Evolutionary conservation across 2,888 invertebrate genomes (phyloP).

Genomic region (Coleophora flavipennella): DNA sequence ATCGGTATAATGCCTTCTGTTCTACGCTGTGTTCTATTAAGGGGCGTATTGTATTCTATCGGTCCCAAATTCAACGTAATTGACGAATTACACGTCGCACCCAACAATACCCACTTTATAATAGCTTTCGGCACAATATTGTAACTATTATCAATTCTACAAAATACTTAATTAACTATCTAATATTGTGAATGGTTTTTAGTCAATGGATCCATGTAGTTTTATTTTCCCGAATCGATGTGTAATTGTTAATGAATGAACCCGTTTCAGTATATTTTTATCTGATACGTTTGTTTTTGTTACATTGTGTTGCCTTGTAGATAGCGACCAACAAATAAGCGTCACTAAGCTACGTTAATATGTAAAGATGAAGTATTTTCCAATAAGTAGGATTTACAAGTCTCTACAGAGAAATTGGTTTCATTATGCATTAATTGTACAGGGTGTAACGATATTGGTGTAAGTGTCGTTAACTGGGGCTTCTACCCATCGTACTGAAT

Average conservation of each 20-base stretch:
- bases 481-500: too few species aligned
- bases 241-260: neutral
- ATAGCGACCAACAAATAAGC: neutral
- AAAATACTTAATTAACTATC: constrained; percentile 10
- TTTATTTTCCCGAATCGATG: too few species aligned
- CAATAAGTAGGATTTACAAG: too few species aligned
- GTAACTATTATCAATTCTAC: constrained; percentile 4
- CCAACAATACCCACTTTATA: constrained; percentile 30
- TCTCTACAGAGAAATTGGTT: too few species aligned
- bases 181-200: too few species aligned
- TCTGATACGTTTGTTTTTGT: constrained; percentile 7
- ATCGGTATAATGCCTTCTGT: constrained; percentile 62
- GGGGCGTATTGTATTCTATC: constrained; percentile 49
- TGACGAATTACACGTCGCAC: constrained; percentile 46
- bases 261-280: too few species aligned
- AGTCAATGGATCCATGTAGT: too few species aligned
- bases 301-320: neutral
- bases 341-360: too few species aligned
- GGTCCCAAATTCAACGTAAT: constrained; percentile 50
- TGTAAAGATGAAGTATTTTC: too few species aligned
- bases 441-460: too few species aligned
- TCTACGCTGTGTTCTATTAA: constrained; percentile 45
- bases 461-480: too few species aligned
- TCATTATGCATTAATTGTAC: too few species aligned
- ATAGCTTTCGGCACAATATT: constrained; percentile 26